Base-by-base conservation (phyloP, 2,797 vertebrate species). In the Caiman crocodilus region DNA sequence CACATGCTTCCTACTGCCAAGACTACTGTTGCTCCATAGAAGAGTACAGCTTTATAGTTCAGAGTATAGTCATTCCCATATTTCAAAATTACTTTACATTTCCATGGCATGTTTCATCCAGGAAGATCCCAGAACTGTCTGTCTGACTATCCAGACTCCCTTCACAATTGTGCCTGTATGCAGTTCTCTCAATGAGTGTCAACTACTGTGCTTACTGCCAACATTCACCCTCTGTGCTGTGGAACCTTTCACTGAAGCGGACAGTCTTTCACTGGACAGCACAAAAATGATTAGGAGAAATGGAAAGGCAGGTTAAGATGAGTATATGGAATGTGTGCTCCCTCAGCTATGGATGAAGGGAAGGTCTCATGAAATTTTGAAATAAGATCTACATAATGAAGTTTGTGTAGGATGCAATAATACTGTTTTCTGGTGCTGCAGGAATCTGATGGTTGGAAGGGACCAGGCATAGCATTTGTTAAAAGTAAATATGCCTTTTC, bases 251-350 rank as follows among this genome's bases (percentile, higher is more conserved):
- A 2, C 42, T 81, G 26, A 5, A 0, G 0, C 14, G 63, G 23
- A 28, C 58, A 3, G 5, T n/a, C 1, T 2, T 15, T 60, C 28
- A 23, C 32, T 60, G 71, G n/a, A 18, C 21, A 74, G n/a, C 64
- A 20, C 81, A 4, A 14, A 69, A 77, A 11, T 69, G 35, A 20
- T 60, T 32, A 59, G 35, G 35, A 90, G 32, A 17, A 79, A 55
- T 32, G 59, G 42, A 73, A 86, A 14, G 17, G 15, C 88, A n/a
- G 61, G 73, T 59, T 55, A 58, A n/a, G 73, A n/a, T 23, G 15
- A 59, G 20, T 6, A 2, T 1, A 2, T 0, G 1, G 74, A 58
- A 20, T 50, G 26, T 5, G 32, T 26, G 8, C 32, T 1, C n/a
- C 32, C 67, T 32, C 73, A 59, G 50, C 13, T 79, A 42, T 42